These are phyloP conservation scores for Trididemnum nubilum DNA, from an alignment of 23 tunicate genomes.

Conservation along the genomic window DNA sequence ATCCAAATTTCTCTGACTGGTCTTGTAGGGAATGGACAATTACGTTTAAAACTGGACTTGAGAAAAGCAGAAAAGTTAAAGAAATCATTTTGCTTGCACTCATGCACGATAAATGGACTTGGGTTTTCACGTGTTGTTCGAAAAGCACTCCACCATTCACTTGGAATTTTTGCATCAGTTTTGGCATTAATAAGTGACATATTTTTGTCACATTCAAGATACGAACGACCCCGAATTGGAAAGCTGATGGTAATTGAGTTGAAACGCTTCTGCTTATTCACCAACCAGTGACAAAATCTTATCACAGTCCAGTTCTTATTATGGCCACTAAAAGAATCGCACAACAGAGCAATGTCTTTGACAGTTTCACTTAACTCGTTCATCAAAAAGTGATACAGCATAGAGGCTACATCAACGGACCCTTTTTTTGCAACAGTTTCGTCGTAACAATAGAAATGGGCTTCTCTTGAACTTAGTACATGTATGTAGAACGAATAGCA, in stretches of 20 bases:
- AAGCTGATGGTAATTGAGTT: background rate
- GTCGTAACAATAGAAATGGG: constrained; percentile 17
- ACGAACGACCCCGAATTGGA: constrained; percentile 14
- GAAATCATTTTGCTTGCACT: background rate
- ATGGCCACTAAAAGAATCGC: background rate
- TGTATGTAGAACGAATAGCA: constrained; percentile 9
- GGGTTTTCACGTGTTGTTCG: background rate
- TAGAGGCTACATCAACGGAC: background rate
- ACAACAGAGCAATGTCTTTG: background rate
- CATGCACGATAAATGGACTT: constrained; percentile 9
- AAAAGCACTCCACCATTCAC: background rate
- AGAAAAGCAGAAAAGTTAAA: background rate
- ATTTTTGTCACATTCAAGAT: constrained; percentile 15
- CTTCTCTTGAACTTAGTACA: background rate
- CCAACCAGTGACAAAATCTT: background rate
- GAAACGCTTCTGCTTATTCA: background rate
- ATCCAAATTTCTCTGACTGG: constrained; percentile 3
- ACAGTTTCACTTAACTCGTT: background rate
- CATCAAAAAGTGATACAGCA: background rate
- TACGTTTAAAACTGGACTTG: background rate
- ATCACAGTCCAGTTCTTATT: background rate
- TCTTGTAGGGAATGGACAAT: background rate
- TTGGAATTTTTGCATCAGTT: background rate
- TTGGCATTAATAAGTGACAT: background rate
- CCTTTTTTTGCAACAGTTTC: constrained; percentile 12